A percentile compares a stretch with the other conserved stretches of the same genome.
Conservation (phyloP, 1,140 invertebrate genomes). For the Heliothis subflexa region DNA sequence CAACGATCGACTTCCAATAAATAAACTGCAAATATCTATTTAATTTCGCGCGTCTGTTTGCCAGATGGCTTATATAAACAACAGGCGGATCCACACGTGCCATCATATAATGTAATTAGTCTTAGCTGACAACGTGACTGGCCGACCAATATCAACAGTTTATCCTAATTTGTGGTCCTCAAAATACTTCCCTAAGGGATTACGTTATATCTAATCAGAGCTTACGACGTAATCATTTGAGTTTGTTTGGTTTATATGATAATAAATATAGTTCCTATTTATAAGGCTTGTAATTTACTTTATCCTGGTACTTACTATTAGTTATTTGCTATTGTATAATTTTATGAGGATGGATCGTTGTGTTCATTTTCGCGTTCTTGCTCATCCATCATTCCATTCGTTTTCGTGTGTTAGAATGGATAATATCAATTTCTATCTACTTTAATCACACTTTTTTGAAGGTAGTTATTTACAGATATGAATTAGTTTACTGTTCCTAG, state of each 20-base stretch:
- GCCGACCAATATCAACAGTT: slow-evolving; percentile 21
- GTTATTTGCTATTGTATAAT: too few relatives aligned
- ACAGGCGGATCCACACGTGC: background rate
- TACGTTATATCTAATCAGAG: slow-evolving; percentile 8
- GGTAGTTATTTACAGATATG: too few relatives aligned
- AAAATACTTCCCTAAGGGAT: background rate
- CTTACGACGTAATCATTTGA: slow-evolving; percentile 5
- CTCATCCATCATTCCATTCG: too few relatives aligned
- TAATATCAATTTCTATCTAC: too few relatives aligned
- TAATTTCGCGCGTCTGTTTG: slow-evolving; percentile 1
- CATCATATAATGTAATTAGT: slow-evolving; percentile 18
- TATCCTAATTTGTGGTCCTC: slow-evolving; percentile 3
- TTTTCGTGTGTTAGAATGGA: too few relatives aligned
- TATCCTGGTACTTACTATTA: too few relatives aligned
- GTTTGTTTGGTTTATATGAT: background rate
- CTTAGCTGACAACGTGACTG: slow-evolving; percentile 12
- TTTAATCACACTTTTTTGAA: too few relatives aligned
- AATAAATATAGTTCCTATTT: background rate
- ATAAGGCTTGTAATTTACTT: too few relatives aligned
- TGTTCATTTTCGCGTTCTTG: background rate
- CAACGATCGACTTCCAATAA: background rate
- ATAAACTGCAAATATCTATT: background rate
- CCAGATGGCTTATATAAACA: slow-evolving; percentile 6
- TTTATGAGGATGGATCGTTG: too few relatives aligned
- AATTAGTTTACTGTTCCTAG: too few relatives aligned